phyloP scores from a whole-genome alignment of 1,140 invertebrate genomes.

The Brachionus plicatilis region DNA sequence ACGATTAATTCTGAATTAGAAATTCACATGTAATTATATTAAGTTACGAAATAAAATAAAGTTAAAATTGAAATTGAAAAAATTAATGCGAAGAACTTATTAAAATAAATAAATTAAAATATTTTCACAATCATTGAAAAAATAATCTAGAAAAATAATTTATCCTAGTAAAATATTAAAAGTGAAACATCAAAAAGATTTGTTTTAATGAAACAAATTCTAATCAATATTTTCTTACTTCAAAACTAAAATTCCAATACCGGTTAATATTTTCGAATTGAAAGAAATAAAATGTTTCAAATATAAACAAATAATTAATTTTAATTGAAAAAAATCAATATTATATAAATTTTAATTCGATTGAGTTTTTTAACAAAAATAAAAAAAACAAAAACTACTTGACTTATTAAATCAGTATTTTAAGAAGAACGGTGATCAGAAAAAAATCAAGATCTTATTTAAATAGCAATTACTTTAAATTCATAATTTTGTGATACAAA shows the following conservation, averaged over 20 bases:
- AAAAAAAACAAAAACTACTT: background rate
- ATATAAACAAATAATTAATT: background rate
- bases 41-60: no score
- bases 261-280: background rate
- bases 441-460: no score
- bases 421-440: background rate
- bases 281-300: background rate
- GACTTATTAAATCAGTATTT: background rate
- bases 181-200: no score
- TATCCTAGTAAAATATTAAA: no score
- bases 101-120: no score
- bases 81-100: no score
- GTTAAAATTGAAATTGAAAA: no score
- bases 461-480: no score
- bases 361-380: background rate
- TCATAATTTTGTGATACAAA: background rate
- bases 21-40: no score
- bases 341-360: background rate
- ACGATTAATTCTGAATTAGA: no score
- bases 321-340: background rate
- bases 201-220: background rate
- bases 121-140: no score
- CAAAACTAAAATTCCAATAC: background rate
- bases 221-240: background rate
- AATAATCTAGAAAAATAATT: no score